phyloP scores from a whole-genome alignment of 2,113 vertebrate genomes.

The Myotis yumanensis region DNA sequence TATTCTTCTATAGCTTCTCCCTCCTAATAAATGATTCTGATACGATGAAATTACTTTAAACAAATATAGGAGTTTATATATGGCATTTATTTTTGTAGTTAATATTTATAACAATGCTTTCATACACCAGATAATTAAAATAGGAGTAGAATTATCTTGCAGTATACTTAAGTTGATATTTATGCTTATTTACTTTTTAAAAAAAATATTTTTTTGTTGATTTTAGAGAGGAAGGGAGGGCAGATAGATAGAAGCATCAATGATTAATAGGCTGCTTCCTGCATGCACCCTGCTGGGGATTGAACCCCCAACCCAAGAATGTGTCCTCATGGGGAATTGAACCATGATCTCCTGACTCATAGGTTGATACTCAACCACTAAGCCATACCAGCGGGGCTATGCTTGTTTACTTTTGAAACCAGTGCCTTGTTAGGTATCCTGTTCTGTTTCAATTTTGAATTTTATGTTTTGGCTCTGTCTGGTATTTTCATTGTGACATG shows the following conservation, averaged over 20 bases:
- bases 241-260: too few species aligned
- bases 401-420: conserved; percentile 61
- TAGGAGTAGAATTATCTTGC: conserved; percentile 48
- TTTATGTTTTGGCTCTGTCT: conserved; percentile 64
- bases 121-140: conserved; percentile 55
- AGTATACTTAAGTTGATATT: conserved; percentile 63
- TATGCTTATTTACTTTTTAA: conserved; percentile 55
- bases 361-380: too few species aligned
- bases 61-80: conserved; percentile 14
- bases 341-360: too few species aligned
- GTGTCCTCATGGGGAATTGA: too few species aligned
- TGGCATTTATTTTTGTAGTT: conserved; percentile 52
- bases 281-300: too few species aligned
- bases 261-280: too few species aligned
- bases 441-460: conserved; percentile 54
- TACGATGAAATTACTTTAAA: conserved; percentile 4
- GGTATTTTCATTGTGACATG: conserved; percentile 58
- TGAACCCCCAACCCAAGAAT: too few species aligned
- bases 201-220: neutral
- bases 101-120: conserved; percentile 54
- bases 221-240: too few species aligned
- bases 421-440: conserved; percentile 54
- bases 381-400: neutral
- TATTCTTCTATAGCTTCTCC: neutral
- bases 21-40: conserved; percentile 19